These are phyloP conservation scores for Rhingia campestris DNA, from an alignment of 2,888 invertebrate genomes.

Conservation along the genomic window DNA sequence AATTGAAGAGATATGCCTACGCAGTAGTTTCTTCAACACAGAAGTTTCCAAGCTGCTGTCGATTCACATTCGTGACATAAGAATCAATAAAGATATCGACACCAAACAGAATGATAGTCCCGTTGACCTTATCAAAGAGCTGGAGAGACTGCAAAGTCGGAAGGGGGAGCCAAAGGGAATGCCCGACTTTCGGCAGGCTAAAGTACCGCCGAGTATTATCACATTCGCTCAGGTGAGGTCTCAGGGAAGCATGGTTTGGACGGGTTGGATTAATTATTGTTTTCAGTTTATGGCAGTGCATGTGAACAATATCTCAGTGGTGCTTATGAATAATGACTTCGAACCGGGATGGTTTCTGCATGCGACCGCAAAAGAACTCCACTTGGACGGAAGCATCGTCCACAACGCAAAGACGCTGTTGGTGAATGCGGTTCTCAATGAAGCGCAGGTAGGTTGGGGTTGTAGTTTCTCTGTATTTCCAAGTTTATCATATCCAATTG, in stretches of 20 bases:
- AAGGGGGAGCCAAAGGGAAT: constrained; percentile 78
- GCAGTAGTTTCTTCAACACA: constrained; percentile 94
- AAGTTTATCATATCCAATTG: not conserved
- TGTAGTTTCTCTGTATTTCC: no score
- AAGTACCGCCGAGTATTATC: constrained; percentile 90
- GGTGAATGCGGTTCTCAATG: constrained; percentile 88
- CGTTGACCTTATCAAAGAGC: constrained; percentile 76
- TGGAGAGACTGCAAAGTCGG: constrained; percentile 43
- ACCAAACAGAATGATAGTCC: constrained; percentile 76
- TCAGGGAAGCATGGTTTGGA: not conserved
- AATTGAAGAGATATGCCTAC: constrained; percentile 92
- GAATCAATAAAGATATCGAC: constrained; percentile 90
- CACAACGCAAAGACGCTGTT: constrained; percentile 88
- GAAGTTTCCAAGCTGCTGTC: constrained; percentile 93
- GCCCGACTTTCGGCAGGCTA: constrained; percentile 89
- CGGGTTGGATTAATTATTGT: not conserved
- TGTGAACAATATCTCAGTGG: constrained; percentile 88
- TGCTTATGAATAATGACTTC: constrained; percentile 85
- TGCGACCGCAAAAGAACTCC: constrained; percentile 87
- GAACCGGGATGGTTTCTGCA: constrained; percentile 88
- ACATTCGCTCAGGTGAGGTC: constrained; percentile 90
- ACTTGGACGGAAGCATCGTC: constrained; percentile 87
- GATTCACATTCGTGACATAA: constrained; percentile 90
- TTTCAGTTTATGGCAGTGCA: constrained; percentile 92
- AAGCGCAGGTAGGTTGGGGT: constrained; percentile 84